Evolutionary conservation across 2,797 vertebrate species (phyloP).

Genomic region (Cuculus canorus): DNA sequence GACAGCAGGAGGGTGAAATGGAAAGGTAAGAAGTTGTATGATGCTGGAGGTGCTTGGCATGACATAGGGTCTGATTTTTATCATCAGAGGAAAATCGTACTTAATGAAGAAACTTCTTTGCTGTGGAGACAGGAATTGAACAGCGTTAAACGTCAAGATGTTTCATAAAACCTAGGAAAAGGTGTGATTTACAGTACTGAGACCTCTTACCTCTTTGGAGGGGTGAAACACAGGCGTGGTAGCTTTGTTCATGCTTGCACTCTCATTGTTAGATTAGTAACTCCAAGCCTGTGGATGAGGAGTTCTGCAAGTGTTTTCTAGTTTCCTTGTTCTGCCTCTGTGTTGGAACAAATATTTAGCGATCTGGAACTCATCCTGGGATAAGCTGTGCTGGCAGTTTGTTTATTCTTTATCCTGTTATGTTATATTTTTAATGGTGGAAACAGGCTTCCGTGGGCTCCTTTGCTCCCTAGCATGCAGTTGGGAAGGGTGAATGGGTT

Average conservation of each 20-base stretch:
- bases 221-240: neutral
- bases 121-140: neutral
- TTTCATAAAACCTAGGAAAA: neutral
- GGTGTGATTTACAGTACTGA: neutral
- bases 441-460: neutral
- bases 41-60: fast-evolving
- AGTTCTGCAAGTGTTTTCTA: neutral
- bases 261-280: neutral
- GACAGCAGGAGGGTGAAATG: neutral
- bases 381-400: neutral
- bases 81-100: neutral
- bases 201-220: neutral
- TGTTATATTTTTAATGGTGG: neutral
- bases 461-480: neutral
- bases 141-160: neutral
- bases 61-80: neutral
- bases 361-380: neutral
- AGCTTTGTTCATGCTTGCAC: neutral
- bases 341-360: neutral
- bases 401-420: neutral
- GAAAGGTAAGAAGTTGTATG: neutral
- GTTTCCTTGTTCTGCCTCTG: neutral
- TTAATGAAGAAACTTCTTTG: neutral
- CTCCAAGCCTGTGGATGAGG: neutral
- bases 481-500: neutral